phyloP scores from a whole-genome alignment of 1,140 invertebrate species.

The Drosophila varians region DNA sequence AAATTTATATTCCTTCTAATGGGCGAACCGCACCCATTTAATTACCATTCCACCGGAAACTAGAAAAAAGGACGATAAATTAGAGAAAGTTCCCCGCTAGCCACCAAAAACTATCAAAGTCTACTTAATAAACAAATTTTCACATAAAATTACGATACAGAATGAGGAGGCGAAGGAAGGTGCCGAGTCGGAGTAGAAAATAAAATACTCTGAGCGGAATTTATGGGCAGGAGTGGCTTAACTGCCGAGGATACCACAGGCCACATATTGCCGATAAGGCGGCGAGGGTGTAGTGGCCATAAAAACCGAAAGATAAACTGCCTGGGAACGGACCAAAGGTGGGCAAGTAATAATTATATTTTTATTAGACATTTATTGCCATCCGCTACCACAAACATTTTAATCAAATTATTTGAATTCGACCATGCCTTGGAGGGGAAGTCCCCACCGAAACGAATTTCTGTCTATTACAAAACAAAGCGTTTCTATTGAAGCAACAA shows the following conservation, averaged over 20 bases:
- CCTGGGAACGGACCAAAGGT: constrained; percentile 45
- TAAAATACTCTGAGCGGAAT: constrained; percentile 71
- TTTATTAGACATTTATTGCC: constrained; percentile 83
- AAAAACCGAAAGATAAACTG: constrained; percentile 71
- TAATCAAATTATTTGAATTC: constrained; percentile 64
- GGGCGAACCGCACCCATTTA: constrained; percentile 76
- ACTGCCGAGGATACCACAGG: constrained; percentile 33
- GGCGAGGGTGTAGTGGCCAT: constrained; percentile 49
- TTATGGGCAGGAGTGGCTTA: constrained; percentile 79
- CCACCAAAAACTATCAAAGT: constrained; percentile 65
- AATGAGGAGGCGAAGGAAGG: constrained; percentile 30
- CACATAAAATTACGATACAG: constrained; percentile 73
- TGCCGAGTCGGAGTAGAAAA: constrained; percentile 3
- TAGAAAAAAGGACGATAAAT: constrained; percentile 72
- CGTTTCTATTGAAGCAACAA: constrained; percentile 47
- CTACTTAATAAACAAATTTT: constrained; percentile 83
- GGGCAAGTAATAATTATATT: constrained; percentile 80
- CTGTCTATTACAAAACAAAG: constrained; percentile 40
- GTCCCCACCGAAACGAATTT: constrained; percentile 42
- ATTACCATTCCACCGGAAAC: constrained; percentile 70
- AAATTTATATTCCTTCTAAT: constrained; percentile 63
- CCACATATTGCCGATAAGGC: constrained; percentile 42
- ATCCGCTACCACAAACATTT: constrained; percentile 59
- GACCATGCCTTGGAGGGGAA: neutral
- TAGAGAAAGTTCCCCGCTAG: constrained; percentile 42